phyloP scores from a whole-genome alignment of 2,888 invertebrate species.

The Lithophane ornitopus region DNA sequence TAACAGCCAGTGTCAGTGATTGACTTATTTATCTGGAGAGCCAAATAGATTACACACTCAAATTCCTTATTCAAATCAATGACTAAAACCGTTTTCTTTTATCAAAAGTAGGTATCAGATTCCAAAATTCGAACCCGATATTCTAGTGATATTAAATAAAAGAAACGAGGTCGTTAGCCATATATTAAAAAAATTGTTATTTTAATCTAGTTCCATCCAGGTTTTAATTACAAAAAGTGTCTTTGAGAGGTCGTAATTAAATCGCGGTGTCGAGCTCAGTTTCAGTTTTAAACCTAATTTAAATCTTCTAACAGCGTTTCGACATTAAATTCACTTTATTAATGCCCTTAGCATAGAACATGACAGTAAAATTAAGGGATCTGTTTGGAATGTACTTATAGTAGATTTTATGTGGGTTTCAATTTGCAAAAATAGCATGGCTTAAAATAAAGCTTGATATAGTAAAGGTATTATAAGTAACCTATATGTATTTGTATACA shows the following conservation, averaged over 20 bases:
- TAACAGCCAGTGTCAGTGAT: conserved; percentile 5
- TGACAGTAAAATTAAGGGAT: conserved; percentile 18
- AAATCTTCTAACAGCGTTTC: conserved; percentile 51
- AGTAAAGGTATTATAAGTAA: neutral
- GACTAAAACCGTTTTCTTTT: conserved; percentile 6
- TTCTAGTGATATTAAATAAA: neutral
- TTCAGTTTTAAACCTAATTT: conserved; percentile 60
- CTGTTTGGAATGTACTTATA: conserved; percentile 14
- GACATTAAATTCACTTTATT: conserved; percentile 48
- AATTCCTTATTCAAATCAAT: conserved; percentile 18
- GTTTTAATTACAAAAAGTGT: conserved; percentile 59
- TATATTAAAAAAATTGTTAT: conserved; percentile 27
- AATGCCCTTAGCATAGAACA: conserved; percentile 30
- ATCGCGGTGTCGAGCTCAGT: conserved; percentile 53
- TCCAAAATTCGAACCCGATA: conserved; percentile 16
- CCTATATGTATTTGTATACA: neutral
- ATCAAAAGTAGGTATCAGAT: neutral
- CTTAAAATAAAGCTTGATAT: neutral
- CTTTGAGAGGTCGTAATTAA: conserved; percentile 56
- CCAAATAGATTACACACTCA: conserved; percentile 1
- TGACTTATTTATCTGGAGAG: neutral
- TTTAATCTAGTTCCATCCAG: conserved; percentile 42
- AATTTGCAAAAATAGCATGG: neutral
- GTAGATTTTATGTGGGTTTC: neutral
- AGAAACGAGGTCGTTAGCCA: conserved; percentile 3